Percentiles rank a stretch among this genome's conserved stretches.
Evolutionary conservation across 1,140 invertebrate species (phyloP).

Genomic region (Protaetia brevitarsis): DNA sequence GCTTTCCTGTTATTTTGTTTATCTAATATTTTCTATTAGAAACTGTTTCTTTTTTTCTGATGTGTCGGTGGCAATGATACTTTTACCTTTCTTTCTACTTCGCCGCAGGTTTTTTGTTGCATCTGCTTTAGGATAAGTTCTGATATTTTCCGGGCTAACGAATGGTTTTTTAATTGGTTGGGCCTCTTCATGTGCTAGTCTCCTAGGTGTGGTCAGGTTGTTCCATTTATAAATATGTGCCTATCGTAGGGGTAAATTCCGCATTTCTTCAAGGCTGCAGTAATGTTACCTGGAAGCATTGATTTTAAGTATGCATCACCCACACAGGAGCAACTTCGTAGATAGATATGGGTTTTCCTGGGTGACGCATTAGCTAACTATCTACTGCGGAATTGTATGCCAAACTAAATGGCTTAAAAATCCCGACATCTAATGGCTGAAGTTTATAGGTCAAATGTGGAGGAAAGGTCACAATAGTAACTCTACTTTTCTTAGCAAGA

Average conservation of each 20-base stretch:
- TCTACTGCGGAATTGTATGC: too few species aligned
- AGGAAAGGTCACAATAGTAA: neutral
- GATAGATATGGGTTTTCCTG: conserved; percentile 17
- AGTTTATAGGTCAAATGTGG: conserved; percentile 34
- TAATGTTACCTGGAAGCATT: conserved; percentile 11
- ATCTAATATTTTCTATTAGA: neutral
- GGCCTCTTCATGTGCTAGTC: neutral
- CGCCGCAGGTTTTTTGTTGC: too few species aligned
- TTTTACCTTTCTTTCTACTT: too few species aligned
- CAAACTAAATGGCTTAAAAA: conserved; percentile 45
- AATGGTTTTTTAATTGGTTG: neutral
- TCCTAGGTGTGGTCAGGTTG: neutral
- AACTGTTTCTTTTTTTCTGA: neutral
- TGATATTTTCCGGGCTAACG: neutral
- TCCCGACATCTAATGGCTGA: conserved; percentile 12
- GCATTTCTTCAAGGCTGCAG: neutral
- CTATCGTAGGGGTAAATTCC: conserved; percentile 20
- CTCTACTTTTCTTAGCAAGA: conserved; percentile 25
- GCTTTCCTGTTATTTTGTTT: neutral
- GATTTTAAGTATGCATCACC: conserved; percentile 1
- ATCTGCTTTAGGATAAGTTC: neutral
- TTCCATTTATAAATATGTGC: conserved; percentile 9
- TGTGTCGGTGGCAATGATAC: neutral
- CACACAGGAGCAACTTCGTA: conserved; percentile 5
- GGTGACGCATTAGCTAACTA: conserved; percentile 38